Conservation (phyloP, 2,797 vertebrate species). For the Echiichthys vipera region DNA sequence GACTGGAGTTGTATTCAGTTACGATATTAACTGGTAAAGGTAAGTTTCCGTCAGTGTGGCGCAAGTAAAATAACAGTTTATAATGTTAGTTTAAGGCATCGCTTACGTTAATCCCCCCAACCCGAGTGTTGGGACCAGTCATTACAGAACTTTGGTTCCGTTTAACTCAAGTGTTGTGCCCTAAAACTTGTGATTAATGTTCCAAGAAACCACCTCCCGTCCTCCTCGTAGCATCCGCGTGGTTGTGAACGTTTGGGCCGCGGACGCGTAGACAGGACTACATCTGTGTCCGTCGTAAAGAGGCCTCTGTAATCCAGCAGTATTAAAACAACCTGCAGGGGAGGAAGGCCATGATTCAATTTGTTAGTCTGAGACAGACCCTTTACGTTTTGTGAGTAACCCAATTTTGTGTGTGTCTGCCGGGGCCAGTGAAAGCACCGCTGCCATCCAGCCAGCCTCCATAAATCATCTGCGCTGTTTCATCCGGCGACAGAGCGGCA, state of each 20-base stretch:
- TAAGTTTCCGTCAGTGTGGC: too few relatives aligned
- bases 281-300: conserved; percentile 34
- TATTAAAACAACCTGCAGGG: conserved; percentile 80
- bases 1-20: too few relatives aligned
- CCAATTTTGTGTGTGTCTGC: conserved; percentile 64
- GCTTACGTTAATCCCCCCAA: too few relatives aligned
- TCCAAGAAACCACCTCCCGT: neutral
- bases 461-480: conserved; percentile 81
- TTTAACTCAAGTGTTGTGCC: neutral
- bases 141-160: too few relatives aligned
- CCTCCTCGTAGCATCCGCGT: neutral
- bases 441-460: conserved; percentile 64
- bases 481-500: conserved; percentile 61
- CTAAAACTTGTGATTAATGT: conserved; percentile 19
- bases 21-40: too few relatives aligned
- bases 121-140: too few relatives aligned
- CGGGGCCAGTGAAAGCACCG: conserved; percentile 53
- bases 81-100: too few relatives aligned
- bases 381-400: conserved; percentile 74
- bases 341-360: conserved; percentile 75
- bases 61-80: too few relatives aligned
- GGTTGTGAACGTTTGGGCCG: conserved; percentile 13
- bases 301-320: conserved; percentile 65
- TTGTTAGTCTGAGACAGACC: conserved; percentile 78
- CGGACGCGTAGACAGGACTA: conserved; percentile 7